Base-by-base conservation (phyloP, 2,113 vertebrate species). In the Datnioides undecimradiatus region DNA sequence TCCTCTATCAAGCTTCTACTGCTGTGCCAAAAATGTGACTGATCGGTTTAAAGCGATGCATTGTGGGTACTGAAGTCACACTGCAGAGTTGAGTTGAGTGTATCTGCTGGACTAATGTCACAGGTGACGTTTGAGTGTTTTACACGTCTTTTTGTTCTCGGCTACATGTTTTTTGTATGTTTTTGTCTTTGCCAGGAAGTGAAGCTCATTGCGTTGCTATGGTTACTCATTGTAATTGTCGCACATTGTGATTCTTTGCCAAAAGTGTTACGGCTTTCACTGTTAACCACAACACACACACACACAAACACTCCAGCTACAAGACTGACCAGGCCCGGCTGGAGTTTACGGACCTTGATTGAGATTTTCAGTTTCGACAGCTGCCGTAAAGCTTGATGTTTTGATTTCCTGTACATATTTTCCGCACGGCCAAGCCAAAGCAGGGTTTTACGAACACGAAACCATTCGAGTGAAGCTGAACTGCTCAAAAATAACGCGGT, bases 231-330 rank as follows among this genome's bases (percentile, higher is more conserved):
- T 58, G 57, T 86, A 79, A 68, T 76, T 55, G 67, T 86, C 75
- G 73, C 51, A 68, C 34, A 86, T 80, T 73, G 46, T 85, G 68
- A 82, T 85, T 59, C 17, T 86, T 87, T 88, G 85, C 84, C 87
- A 84, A 86, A 92, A 86, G 80, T 91, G 84, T 90, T 83, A 84
- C 5, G 87, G 79, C 87, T 89, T 92, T 88, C 75, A 87, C 91
- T 91, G 90, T 91, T 90, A 88, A 85, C 75, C 51, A 46, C 71
- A n/a, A 54, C 45, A 86, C 43, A 86, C 74, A 69, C 11, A 79
- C 23, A 69, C 21, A 62, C 48, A 67, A 58, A 77, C 80, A 38
- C 54, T 73, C 66, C 55, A 58, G 71, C 79, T 55, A 51, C 27
- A n/a, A 62, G 43, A 70, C 69, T 68, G 40, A 80, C 58, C 78